A percentile compares a stretch with the other conserved stretches of the same genome.
phyloP scores from a whole-genome alignment of 2,113 vertebrate genomes.

The Pseudopipra pipra region DNA sequence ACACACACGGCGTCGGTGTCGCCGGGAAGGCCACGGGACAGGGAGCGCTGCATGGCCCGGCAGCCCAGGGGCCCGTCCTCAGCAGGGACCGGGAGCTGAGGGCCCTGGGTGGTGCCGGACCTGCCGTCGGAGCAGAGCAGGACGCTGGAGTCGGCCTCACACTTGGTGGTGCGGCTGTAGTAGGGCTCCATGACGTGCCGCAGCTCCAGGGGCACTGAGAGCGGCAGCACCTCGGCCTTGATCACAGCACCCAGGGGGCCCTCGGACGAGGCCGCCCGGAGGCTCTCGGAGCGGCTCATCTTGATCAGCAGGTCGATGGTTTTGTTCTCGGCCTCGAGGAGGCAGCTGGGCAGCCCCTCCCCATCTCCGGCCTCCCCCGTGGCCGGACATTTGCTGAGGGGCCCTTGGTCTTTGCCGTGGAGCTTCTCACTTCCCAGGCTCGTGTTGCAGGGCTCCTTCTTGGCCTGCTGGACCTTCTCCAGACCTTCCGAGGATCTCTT shows the following conservation, averaged over 20 bases:
- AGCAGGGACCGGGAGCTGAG: not conserved
- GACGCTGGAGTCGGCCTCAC: slow-evolving; percentile 94
- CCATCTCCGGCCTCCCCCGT: not conserved
- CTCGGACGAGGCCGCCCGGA: not conserved
- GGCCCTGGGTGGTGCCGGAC: not conserved
- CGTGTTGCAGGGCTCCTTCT: slow-evolving; percentile 26
- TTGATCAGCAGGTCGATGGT: slow-evolving; percentile 84
- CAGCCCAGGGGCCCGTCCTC: slow-evolving; percentile 55
- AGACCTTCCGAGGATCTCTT: slow-evolving; percentile 70
- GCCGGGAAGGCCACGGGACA: slow-evolving; percentile 33
- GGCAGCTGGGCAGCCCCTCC: slow-evolving; percentile 7
- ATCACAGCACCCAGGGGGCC: slow-evolving; percentile 23
- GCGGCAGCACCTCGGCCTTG: slow-evolving; percentile 76
- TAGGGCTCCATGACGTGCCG: slow-evolving; percentile 67
- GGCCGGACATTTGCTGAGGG: not conserved
- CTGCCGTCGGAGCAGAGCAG: slow-evolving; percentile 83
- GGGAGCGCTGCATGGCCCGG: slow-evolving; percentile 44
- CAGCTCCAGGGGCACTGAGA: slow-evolving; percentile 62
- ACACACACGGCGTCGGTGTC: slow-evolving; percentile 27
- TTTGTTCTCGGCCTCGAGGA: slow-evolving; percentile 78
- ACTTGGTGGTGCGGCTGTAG: slow-evolving; percentile 89
- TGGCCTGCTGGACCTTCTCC: slow-evolving; percentile 39
- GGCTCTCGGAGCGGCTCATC: slow-evolving; percentile 67
- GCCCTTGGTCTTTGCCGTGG: not conserved
- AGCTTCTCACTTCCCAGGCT: not conserved